A percentile compares a stretch with the other conserved stretches of the same genome.
Conservation (phyloP, 2,113 vertebrate genomes). For the Tragelaphus scriptus region DNA sequence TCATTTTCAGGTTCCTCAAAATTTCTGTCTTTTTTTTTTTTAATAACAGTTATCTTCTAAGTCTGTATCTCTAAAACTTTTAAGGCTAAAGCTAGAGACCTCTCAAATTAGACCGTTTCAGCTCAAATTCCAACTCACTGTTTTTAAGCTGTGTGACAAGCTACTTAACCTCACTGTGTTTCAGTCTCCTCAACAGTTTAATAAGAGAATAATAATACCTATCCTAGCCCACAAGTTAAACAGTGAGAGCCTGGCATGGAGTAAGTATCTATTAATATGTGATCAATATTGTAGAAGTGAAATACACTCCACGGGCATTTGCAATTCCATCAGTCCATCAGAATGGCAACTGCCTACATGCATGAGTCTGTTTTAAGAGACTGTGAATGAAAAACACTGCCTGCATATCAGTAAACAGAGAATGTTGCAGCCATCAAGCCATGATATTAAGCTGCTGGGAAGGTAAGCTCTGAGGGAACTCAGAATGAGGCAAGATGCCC, state of each 20-base stretch:
- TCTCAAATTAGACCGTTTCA: neutral
- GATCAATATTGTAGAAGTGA: slow-evolving; percentile 16
- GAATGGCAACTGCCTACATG: neutral
- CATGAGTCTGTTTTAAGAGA: neutral
- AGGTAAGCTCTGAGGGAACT: neutral
- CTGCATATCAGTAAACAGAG: neutral
- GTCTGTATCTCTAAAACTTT: neutral
- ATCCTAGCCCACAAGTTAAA: neutral
- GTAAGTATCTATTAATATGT: neutral
- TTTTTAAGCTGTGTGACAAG: neutral
- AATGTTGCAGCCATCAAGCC: neutral
- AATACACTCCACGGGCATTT: neutral
- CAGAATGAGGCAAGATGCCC: neutral
- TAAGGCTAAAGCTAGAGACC: neutral
- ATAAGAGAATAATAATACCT: neutral
- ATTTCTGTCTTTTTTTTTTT: neutral
- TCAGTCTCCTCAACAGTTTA: neutral
- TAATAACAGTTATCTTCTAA: neutral
- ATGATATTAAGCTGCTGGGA: neutral
- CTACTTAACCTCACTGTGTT: neutral
- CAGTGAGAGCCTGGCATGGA: neutral
- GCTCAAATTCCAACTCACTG: neutral
- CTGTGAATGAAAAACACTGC: neutral
- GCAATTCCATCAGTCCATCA: neutral
- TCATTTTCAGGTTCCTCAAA: slow-evolving; percentile 11